Percentiles rank a stretch among this genome's conserved stretches.
Evolutionary conservation across 2,888 invertebrate genomes (phyloP).

Genomic region (Chrysolina haemoptera): DNA sequence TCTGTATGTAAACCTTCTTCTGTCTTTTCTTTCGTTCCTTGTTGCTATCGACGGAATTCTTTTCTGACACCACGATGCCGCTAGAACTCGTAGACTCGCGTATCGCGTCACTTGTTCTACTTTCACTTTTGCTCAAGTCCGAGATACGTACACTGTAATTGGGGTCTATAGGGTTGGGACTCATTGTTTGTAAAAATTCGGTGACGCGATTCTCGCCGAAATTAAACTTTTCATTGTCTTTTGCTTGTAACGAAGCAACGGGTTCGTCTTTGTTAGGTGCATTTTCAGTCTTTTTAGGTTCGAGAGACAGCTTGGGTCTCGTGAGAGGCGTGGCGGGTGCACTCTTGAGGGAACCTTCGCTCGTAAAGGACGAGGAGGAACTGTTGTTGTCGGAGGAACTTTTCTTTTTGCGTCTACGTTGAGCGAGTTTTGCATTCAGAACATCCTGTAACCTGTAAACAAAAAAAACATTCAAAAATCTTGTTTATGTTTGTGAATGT

Average conservation of each 20-base stretch:
- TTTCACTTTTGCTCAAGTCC: conserved; percentile 51
- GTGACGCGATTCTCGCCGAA: conserved; percentile 71
- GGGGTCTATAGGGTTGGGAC: conserved; percentile 57
- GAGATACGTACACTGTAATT: conserved; percentile 47
- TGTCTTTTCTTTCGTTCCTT: conserved; percentile 49
- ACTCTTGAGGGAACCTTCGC: conserved; percentile 66
- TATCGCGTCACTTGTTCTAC: conserved; percentile 42
- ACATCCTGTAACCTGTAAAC: conserved; percentile 75
- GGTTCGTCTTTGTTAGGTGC: conserved; percentile 44
- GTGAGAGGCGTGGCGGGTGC: conserved; percentile 46
- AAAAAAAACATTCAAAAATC: background rate
- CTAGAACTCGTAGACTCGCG: conserved; percentile 63
- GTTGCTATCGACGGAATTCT: conserved; percentile 54
- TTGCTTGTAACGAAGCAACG: conserved; percentile 40
- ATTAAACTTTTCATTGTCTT: conserved; percentile 65
- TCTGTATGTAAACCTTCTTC: conserved; percentile 60
- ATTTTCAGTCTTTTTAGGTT: conserved; percentile 60
- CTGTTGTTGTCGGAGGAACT: conserved; percentile 68
- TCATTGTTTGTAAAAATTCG: conserved; percentile 71
- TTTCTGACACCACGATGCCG: conserved; percentile 62
- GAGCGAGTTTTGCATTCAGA: conserved; percentile 79
- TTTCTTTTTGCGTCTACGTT: conserved; percentile 78
- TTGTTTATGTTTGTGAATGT: no score
- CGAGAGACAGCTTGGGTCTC: conserved; percentile 56
- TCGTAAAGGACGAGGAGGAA: conserved; percentile 67